A percentile compares a stretch with the other conserved stretches of the same genome.
phyloP scores from a whole-genome alignment of 2,888 invertebrate species.

The Plagiodera versicolora region DNA sequence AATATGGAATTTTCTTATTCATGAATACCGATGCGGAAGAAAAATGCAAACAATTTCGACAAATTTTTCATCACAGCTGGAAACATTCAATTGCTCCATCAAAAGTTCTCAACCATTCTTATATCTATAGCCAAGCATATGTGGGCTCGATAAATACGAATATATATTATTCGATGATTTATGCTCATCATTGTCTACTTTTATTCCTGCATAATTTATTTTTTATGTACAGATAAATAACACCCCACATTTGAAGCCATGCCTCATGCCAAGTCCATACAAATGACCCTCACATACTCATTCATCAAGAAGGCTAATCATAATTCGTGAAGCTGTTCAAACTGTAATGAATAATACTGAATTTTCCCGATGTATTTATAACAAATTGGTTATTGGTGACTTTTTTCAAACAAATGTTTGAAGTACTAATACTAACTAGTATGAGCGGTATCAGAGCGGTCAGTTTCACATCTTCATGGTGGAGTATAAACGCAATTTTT shows the following conservation, averaged over 20 bases:
- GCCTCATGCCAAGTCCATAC: conserved; percentile 21
- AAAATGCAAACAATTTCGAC: no score
- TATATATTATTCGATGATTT: neutral
- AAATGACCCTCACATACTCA: conserved; percentile 8
- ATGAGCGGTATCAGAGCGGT: no score
- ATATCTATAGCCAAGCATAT: neutral
- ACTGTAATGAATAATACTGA: neutral
- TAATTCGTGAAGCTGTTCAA: neutral
- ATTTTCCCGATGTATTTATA: neutral
- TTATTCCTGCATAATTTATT: conserved; percentile 33
- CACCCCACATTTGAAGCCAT: conserved; percentile 36
- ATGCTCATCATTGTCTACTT: neutral
- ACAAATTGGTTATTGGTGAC: neutral
- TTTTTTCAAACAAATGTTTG: neutral
- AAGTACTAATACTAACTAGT: no score
- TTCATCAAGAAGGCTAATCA: neutral
- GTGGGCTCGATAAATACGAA: neutral
- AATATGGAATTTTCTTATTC: no score
- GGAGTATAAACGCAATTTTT: no score
- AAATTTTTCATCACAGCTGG: no score
- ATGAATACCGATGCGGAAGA: no score
- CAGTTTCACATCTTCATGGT: no score
- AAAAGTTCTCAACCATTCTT: neutral
- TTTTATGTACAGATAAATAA: conserved; percentile 37
- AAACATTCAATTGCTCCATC: no score